Percentiles rank a stretch among this genome's conserved stretches.
These are phyloP conservation scores for Belonocnema kinseyi DNA, from an alignment of 1,140 invertebrate species.

Conservation along the genomic window DNA sequence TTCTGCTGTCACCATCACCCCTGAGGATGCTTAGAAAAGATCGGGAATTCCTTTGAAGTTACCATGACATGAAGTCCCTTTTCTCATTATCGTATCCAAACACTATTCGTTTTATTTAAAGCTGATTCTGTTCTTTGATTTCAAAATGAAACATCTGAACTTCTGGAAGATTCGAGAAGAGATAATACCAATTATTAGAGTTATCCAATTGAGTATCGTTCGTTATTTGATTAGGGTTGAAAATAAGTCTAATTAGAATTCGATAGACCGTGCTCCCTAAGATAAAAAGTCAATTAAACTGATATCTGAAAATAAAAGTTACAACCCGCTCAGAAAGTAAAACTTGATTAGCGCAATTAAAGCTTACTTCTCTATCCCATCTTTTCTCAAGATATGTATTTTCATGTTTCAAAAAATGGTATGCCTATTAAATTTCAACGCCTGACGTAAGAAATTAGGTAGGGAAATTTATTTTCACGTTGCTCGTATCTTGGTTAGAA, in stretches of 20 bases:
- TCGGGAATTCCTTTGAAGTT: too few relatives aligned
- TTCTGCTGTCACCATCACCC: too few relatives aligned
- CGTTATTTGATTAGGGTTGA: background rate
- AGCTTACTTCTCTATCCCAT: background rate
- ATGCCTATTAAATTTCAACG: background rate
- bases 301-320: background rate
- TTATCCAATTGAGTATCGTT: conserved; percentile 12
- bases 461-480: background rate
- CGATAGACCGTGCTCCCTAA: background rate
- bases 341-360: conserved; percentile 7
- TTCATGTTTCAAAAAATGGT: background rate
- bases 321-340: background rate
- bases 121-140: too few relatives aligned
- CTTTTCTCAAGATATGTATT: background rate
- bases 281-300: conserved; percentile 4
- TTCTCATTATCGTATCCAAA: too few relatives aligned
- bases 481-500: conserved; percentile 8
- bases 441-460: background rate
- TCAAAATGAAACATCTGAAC: too few relatives aligned
- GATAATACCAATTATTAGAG: background rate
- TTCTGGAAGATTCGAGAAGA: background rate
- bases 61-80: too few relatives aligned
- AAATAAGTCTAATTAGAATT: background rate
- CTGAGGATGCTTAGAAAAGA: too few relatives aligned
- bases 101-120: too few relatives aligned